Evolutionary conservation across 2,113 vertebrate species (phyloP).

Genomic region (Carlito syrichta): DNA sequence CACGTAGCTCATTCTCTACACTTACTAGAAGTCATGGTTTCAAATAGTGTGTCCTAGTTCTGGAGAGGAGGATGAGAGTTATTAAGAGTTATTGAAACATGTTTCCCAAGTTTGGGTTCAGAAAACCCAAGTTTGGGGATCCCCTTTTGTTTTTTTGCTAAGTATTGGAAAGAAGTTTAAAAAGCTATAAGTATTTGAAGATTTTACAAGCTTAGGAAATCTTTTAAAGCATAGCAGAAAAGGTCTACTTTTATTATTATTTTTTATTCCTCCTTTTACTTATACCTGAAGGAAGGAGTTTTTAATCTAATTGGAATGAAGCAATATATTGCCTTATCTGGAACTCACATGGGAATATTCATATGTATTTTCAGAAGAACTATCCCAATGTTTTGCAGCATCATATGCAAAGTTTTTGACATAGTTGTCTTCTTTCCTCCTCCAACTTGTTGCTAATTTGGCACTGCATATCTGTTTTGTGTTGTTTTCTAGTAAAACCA

Average conservation of each 20-base stretch:
- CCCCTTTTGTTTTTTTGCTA: background rate
- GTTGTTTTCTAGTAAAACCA: conserved; percentile 17
- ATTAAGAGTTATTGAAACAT: background rate
- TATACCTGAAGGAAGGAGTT: background rate
- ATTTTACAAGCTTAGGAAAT: background rate
- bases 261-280: background rate
- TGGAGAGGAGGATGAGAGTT: background rate
- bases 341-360: background rate
- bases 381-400: background rate
- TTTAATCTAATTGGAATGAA: background rate
- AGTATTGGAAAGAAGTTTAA: background rate
- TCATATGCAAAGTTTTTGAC: background rate
- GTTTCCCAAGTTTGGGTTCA: background rate
- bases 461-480: background rate
- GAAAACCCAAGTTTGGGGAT: background rate
- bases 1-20: background rate
- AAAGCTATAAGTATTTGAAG: background rate
- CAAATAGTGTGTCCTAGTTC: background rate
- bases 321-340: background rate
- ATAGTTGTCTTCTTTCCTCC: background rate
- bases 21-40: background rate
- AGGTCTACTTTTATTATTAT: background rate
- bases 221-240: background rate
- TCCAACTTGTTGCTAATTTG: background rate
- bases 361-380: background rate